These are phyloP conservation scores for Silurus lanzhouensis DNA, from an alignment of 2,797 vertebrate species.

Conservation along the genomic window DNA sequence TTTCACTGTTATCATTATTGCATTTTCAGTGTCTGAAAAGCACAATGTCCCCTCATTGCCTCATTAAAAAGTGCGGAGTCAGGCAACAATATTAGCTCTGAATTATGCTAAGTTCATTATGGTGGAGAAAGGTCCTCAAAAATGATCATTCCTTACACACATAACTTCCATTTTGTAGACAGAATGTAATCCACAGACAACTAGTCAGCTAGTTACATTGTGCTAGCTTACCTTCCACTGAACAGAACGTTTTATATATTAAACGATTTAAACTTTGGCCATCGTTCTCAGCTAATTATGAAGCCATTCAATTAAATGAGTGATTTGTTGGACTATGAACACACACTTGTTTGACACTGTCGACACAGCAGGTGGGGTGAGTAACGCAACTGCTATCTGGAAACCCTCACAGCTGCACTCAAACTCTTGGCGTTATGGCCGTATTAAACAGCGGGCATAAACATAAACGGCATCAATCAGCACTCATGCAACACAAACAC, in stretches of 20 bases:
- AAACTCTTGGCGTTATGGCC: background rate
- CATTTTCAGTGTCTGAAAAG: background rate
- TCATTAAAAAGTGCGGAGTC: background rate
- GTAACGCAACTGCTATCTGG: constrained; percentile 12
- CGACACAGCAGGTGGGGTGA: background rate
- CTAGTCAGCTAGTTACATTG: background rate
- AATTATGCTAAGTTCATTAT: background rate
- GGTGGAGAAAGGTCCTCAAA: background rate
- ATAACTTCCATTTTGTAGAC: background rate
- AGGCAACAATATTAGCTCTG: background rate
- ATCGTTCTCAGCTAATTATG: background rate
- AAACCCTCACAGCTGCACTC: constrained; percentile 30
- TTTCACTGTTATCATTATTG: background rate
- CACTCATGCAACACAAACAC: background rate
- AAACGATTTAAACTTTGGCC: no score
- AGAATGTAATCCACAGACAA: background rate
- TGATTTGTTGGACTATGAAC: background rate
- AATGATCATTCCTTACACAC: background rate
- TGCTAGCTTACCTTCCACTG: background rate
- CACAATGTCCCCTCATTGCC: background rate
- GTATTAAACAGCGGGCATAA: constrained; percentile 31
- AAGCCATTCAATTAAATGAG: background rate
- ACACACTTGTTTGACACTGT: background rate
- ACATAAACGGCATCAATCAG: constrained; percentile 26
- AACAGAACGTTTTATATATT: background rate